Evolutionary conservation across 2,888 invertebrate genomes (phyloP).

Genomic region (Crepidodera aurea): DNA sequence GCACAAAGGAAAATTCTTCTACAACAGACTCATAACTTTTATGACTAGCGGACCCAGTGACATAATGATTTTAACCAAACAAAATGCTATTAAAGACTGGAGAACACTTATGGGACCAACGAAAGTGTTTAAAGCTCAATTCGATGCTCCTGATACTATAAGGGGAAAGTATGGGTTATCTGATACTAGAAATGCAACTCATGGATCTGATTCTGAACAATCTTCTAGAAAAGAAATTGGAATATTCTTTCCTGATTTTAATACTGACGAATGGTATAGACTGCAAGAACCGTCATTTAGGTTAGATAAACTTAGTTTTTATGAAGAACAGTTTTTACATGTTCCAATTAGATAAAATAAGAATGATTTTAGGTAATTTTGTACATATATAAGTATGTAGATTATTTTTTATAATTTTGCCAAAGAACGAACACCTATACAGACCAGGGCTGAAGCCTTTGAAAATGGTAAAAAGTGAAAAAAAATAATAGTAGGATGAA

Average conservation of each 20-base stretch:
- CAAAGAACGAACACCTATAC: no score
- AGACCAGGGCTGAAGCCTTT: no score
- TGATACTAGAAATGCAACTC: slow-evolving; percentile 93
- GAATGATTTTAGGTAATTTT: neutral
- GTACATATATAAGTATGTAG: neutral
- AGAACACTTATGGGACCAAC: slow-evolving; percentile 89
- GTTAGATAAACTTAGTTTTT: slow-evolving; percentile 43
- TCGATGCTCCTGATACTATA: slow-evolving; percentile 78
- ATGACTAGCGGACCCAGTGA: slow-evolving; percentile 90
- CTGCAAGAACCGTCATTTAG: slow-evolving; percentile 64
- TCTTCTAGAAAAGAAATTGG: slow-evolving; percentile 80
- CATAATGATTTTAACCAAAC: slow-evolving; percentile 78
- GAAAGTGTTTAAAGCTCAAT: slow-evolving; percentile 83
- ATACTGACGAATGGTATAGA: slow-evolving; percentile 70
- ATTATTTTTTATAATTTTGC: no score
- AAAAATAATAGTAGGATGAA: no score
- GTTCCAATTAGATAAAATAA: neutral
- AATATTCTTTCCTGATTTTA: slow-evolving; percentile 87
- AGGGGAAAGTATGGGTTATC: slow-evolving; percentile 88
- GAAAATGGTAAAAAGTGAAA: no score
- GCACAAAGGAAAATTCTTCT: slow-evolving; percentile 85
- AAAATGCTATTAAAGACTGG: slow-evolving; percentile 83
- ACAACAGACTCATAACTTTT: slow-evolving; percentile 79
- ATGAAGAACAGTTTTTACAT: slow-evolving; percentile 48
- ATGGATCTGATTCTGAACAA: slow-evolving; percentile 86